Conservation (phyloP, 2,113 vertebrate genomes). For the Falcunculus frontatus region DNA sequence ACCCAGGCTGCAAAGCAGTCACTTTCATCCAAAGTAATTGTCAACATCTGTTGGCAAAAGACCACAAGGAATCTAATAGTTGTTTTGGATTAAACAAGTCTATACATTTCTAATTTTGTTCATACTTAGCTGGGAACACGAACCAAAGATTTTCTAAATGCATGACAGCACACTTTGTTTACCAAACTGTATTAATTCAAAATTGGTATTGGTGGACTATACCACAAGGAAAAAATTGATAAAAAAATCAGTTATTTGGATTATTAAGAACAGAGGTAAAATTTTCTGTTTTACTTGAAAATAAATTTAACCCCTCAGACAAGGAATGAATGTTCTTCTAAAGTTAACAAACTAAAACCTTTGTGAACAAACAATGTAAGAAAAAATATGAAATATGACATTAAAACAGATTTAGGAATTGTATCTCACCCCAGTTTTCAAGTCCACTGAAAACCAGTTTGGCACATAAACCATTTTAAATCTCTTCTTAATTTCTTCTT, state of each 20-base stretch:
- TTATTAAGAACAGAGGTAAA: not conserved
- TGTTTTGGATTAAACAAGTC: not conserved
- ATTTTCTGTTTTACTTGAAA: not conserved
- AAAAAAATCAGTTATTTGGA: not conserved
- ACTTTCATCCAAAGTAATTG: slow-evolving; percentile 96
- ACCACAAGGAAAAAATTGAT: not conserved
- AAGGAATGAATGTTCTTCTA: not conserved
- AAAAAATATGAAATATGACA: not conserved
- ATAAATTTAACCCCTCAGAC: not conserved
- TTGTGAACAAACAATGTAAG: not conserved
- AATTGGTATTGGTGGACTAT: not conserved
- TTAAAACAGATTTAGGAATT: not conserved
- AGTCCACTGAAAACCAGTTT: slow-evolving; percentile 99
- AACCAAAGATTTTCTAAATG: not conserved
- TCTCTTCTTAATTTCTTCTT: slow-evolving; percentile 97
- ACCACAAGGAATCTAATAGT: not conserved
- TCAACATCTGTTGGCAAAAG: slow-evolving; percentile 86
- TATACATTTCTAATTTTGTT: not conserved
- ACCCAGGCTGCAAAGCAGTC: slow-evolving; percentile 99
- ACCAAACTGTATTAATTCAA: not conserved
- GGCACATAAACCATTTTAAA: slow-evolving; percentile 99
- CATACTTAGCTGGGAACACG: not conserved
- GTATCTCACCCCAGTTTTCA: slow-evolving; percentile 94
- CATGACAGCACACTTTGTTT: not conserved
- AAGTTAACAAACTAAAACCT: not conserved